phyloP scores from a whole-genome alignment of 2,113 vertebrate species.

The Malurus alboscapulatus region DNA sequence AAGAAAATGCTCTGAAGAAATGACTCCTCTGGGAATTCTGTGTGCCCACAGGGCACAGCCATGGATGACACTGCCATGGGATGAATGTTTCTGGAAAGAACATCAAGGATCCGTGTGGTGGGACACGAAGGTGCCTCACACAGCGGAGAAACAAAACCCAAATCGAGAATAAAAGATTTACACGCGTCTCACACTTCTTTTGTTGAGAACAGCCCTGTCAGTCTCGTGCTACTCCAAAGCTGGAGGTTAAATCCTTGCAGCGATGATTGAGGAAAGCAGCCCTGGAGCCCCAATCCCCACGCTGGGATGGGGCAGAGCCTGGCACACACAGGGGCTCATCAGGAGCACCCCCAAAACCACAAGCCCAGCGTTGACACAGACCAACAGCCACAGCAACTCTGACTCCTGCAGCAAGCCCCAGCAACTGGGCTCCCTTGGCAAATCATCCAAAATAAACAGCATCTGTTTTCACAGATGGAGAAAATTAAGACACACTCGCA shows the following conservation, averaged over 20 bases:
- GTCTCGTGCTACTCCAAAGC: background rate
- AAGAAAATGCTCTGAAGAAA: background rate
- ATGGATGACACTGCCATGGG: background rate
- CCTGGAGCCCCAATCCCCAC: background rate
- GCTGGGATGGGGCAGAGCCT: background rate
- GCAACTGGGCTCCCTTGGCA: conserved; percentile 57
- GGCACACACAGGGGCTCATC: background rate
- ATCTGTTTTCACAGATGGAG: conserved; percentile 70
- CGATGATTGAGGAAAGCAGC: accelerated
- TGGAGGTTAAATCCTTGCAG: background rate
- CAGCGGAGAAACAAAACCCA: background rate
- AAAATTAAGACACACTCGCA: conserved; percentile 51
- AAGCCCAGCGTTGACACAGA: background rate
- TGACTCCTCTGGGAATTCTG: background rate
- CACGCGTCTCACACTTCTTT: background rate
- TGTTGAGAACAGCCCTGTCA: accelerated
- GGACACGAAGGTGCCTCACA: background rate
- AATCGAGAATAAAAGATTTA: background rate
- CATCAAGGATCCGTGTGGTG: accelerated
- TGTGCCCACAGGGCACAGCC: background rate
- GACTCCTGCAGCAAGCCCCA: conserved; percentile 36
- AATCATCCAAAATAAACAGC: conserved; percentile 66
- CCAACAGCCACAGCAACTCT: background rate
- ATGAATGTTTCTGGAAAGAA: background rate
- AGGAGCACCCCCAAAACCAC: background rate